phyloP scores from a whole-genome alignment of 2,888 invertebrate genomes.

The Leuctra nigra region DNA sequence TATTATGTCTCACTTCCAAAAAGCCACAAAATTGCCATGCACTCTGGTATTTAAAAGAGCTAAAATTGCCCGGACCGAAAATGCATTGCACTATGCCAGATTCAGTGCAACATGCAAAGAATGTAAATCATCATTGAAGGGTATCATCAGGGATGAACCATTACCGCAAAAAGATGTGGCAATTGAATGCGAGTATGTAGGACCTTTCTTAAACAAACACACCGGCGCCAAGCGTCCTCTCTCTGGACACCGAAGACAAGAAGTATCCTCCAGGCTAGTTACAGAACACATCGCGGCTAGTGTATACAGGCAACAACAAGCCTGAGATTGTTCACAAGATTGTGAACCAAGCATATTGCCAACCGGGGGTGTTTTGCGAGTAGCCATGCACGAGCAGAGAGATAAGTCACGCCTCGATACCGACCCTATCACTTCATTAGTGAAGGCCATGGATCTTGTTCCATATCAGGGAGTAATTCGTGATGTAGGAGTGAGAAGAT shows the following conservation, averaged over 20 bases:
- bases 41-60: slow-evolving; percentile 20
- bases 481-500: slow-evolving; percentile 23
- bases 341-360: no score
- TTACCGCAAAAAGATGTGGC: slow-evolving; percentile 2
- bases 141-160: slow-evolving; percentile 17
- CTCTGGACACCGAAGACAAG: slow-evolving; percentile 10
- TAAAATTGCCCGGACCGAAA: not conserved
- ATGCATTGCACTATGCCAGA: not conserved
- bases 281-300: slow-evolving; percentile 17
- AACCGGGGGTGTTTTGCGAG: slow-evolving; percentile 12
- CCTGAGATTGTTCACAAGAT: slow-evolving; percentile 10
- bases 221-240: slow-evolving; percentile 14
- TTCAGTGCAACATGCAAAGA: slow-evolving; percentile 8
- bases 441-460: slow-evolving; percentile 11
- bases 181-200: slow-evolving; percentile 12
- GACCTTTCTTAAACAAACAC: slow-evolving; percentile 10
- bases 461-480: slow-evolving; percentile 20
- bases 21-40: slow-evolving; percentile 23
- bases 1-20: slow-evolving; percentile 21
- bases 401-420: not conserved
- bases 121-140: slow-evolving; percentile 17
- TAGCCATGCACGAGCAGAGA: slow-evolving; percentile 5
- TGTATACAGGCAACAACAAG: slow-evolving; percentile 17
- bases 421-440: not conserved
- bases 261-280: slow-evolving; percentile 10